phyloP scores from a whole-genome alignment of 2,888 invertebrate species.

The Hirtodrosophila confusa region DNA sequence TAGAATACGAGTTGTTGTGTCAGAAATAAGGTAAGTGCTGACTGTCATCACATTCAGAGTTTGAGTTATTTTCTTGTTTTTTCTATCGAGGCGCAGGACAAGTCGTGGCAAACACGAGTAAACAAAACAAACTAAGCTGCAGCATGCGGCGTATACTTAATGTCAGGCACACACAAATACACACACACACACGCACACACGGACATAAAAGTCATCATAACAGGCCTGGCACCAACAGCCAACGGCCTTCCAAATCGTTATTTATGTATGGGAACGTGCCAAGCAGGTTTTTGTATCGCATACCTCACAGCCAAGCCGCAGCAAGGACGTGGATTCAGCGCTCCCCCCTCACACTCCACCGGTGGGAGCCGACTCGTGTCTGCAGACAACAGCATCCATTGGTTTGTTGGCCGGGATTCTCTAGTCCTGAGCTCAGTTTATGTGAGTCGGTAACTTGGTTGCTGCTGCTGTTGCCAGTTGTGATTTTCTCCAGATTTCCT shows the following conservation, averaged over 20 bases:
- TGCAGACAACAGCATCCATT: slow-evolving; percentile 68
- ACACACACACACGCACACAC: slow-evolving; percentile 25
- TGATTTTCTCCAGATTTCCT: slow-evolving; percentile 61
- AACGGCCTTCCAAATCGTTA: slow-evolving; percentile 74
- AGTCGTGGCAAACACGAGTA: slow-evolving; percentile 31
- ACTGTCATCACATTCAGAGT: slow-evolving; percentile 13
- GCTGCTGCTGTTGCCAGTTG: slow-evolving; percentile 39
- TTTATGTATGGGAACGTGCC: slow-evolving; percentile 75
- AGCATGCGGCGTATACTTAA: slow-evolving; percentile 76
- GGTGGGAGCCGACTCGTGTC: slow-evolving; percentile 44
- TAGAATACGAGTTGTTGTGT: background rate
- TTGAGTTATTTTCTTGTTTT: slow-evolving; percentile 28
- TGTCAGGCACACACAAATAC: slow-evolving; percentile 56
- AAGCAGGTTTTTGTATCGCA: slow-evolving; percentile 52
- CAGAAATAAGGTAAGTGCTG: slow-evolving; percentile 10
- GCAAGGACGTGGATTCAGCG: background rate
- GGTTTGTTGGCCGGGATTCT: slow-evolving; percentile 35
- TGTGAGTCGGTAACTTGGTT: slow-evolving; percentile 17
- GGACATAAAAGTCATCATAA: slow-evolving; percentile 76
- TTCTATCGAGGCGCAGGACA: slow-evolving; percentile 31
- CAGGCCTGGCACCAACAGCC: slow-evolving; percentile 58
- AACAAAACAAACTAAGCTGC: slow-evolving; percentile 42
- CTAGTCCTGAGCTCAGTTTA: slow-evolving; percentile 42
- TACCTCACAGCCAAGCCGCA: slow-evolving; percentile 8
- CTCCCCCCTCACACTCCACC: background rate